These are phyloP conservation scores for Trochalopteron elliotii DNA, from an alignment of 2,113 vertebrate species.

Conservation along the genomic window DNA sequence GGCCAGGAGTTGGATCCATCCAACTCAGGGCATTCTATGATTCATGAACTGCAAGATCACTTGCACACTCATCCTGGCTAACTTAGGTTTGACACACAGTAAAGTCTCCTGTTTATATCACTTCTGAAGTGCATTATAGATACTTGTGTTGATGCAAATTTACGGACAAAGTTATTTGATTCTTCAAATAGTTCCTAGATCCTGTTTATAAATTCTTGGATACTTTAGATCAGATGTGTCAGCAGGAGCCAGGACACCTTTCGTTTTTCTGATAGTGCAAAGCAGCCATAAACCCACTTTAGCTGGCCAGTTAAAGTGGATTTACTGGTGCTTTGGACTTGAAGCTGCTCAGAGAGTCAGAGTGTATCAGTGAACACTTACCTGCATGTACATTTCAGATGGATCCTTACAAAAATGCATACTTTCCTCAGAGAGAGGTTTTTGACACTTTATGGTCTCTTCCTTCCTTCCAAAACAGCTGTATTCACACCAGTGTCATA, in stretches of 20 bases:
- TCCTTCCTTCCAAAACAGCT: background rate
- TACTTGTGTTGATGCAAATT: background rate
- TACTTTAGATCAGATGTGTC: background rate
- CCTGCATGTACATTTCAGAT: background rate
- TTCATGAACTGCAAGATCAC: background rate
- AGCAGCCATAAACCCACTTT: background rate
- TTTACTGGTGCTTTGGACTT: background rate
- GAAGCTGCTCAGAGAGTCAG: background rate
- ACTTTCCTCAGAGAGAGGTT: background rate
- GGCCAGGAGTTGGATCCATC: background rate
- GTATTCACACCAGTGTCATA: background rate
- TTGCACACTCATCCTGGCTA: background rate
- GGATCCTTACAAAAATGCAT: background rate
- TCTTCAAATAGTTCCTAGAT: background rate
- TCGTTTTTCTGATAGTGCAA: background rate
- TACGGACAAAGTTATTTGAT: background rate
- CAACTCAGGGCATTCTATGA: background rate
- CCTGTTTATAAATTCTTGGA: conserved; percentile 4
- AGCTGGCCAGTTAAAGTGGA: background rate
- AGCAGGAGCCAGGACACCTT: background rate
- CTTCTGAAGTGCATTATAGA: background rate
- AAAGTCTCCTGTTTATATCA: background rate
- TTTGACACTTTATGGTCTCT: background rate
- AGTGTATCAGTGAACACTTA: background rate
- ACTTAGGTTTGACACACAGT: background rate